Evolutionary conservation across 1,140 invertebrate species (phyloP), one percentile per base, ranked within the genome.

Genomic region (Dreissena rostriformis): DNA sequence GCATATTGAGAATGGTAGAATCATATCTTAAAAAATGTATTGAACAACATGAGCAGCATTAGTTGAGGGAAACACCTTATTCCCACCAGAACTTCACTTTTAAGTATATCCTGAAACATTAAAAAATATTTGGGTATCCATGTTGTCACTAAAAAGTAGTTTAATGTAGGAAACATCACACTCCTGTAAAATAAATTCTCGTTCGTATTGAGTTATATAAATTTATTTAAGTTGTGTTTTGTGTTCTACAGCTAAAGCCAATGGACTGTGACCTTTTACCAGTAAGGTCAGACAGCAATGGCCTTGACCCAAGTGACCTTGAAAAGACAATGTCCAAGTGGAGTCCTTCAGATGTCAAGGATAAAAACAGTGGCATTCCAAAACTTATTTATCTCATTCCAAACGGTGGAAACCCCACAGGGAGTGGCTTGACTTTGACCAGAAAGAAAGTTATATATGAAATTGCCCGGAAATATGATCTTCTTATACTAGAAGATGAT

Each of bases 401-500:
- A 8, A 95, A 94, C 83, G 95, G 94, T 28, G 93, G 94, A 19
- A 97, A 97, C 92, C 97, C 97, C 8, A 96, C 95, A 0, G 96
- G 96, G 11, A 94, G 94, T 15, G 95, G 96, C 11, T 93, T 97
- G 61, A 93, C 95, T 0, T 90, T 95, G n/a, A 94, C 96, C 29
- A 94, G 96, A 82, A 95, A 96, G 68, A 94, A 95, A 80, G 94
- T 96, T 92, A 96, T 97, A 52, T 97, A 97, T 76, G 81, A 88
- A 39, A 95, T 97, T 86, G 96, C 96, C 26, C 96, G 95, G 91
- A 94, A 95, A 88, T 97, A 96, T 91, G 95, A 97, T 93, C 95
- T 97, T 49, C 87, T 97, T 0, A 97, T 97, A 77, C 88, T 97
- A 0, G 97, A 97, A 91, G 97, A 97, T 90, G 96, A 97, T 94